These are phyloP conservation scores for Hydrocynus forskahlii DNA, from an alignment of 2,797 vertebrate genomes.

Conservation along the genomic window DNA sequence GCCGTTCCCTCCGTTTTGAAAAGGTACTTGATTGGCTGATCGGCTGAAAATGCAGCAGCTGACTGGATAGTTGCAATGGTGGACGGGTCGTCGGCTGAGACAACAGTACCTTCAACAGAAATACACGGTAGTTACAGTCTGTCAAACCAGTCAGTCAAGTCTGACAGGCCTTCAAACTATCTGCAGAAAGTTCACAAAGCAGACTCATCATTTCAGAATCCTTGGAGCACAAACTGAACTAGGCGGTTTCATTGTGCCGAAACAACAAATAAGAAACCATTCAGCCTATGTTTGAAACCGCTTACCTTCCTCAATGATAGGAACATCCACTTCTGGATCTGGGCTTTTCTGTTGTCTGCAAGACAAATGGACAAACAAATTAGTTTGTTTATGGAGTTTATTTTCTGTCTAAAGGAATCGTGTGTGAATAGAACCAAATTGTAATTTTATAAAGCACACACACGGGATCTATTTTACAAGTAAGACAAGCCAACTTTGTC, in stretches of 20 bases:
- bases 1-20: constrained; percentile 91
- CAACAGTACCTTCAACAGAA: constrained; percentile 81
- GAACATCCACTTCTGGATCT: constrained; percentile 56
- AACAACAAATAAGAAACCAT: not conserved
- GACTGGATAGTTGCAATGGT: constrained; percentile 92
- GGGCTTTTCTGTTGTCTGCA: constrained; percentile 58
- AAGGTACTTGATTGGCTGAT: constrained; percentile 93
- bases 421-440: too few relatives aligned
- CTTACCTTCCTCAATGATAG: constrained; percentile 57
- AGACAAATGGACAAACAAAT: not conserved
- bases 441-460: too few relatives aligned
- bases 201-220: not conserved
- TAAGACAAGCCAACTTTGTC: too few relatives aligned
- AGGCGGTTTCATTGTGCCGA: too few relatives aligned
- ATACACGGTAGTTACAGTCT: constrained; percentile 16
- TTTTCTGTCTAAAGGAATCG: too few relatives aligned
- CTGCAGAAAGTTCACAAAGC: not conserved
- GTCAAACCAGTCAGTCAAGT: constrained; percentile 19
- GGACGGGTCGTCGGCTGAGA: constrained; percentile 89
- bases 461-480: too few relatives aligned
- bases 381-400: too few relatives aligned
- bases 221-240: not conserved
- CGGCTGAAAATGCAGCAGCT: constrained; percentile 85
- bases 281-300: not conserved
- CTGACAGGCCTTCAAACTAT: not conserved